Evolutionary conservation across 1,140 invertebrate species (phyloP).

Genomic region (Caenorhabditis elegans): WBcel235 BX284602.5:13932501-13933000

Average conservation of each 20-base stretch:
- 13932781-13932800: background rate
- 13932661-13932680: constrained; percentile 25
- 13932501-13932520: too few relatives aligned
- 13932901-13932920: too few relatives aligned
- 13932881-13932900: too few relatives aligned
- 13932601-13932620: background rate
- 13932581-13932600: constrained; percentile 24
- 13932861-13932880: too few relatives aligned
- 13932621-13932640: background rate
- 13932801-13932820: too few relatives aligned
- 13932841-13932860: too few relatives aligned
- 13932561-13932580: constrained; percentile 28
- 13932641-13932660: background rate
- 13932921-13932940: too few relatives aligned
- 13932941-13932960: too few relatives aligned
- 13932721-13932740: constrained; percentile 20
- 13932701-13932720: background rate
- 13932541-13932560: too few relatives aligned
- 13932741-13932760: background rate
- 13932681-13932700: background rate
- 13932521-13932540: constrained; percentile 22
- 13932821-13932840: too few relatives aligned
- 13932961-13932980: too few relatives aligned
- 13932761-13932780: background rate
- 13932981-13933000: too few relatives aligned